Conservation (phyloP, 2,888 invertebrate species). For the Dione juno region DNA sequence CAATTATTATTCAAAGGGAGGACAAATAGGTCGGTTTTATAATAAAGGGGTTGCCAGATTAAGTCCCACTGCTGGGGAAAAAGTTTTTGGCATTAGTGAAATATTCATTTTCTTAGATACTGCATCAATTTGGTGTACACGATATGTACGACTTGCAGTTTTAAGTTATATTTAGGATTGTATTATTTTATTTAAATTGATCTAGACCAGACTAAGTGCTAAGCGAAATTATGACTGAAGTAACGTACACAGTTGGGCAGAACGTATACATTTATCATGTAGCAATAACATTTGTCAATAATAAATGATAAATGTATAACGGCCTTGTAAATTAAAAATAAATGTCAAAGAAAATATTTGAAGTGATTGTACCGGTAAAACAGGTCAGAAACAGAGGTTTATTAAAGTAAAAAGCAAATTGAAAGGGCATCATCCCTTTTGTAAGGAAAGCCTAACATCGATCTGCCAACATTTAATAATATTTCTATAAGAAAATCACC, state of each 20-base stretch:
- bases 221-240: not conserved
- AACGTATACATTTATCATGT: not conserved
- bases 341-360: constrained; percentile 1
- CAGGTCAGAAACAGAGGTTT: constrained; percentile 48
- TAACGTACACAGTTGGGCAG: no score
- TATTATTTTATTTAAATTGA: not conserved
- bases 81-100: constrained; percentile 1
- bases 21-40: constrained; percentile 30
- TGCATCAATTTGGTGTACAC: not conserved
- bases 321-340: not conserved
- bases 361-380: constrained; percentile 41
- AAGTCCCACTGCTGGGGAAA: constrained; percentile 20
- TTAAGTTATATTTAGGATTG: not conserved
- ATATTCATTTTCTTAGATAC: constrained; percentile 2
- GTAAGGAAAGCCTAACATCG: constrained; percentile 64
- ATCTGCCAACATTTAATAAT: constrained; percentile 71
- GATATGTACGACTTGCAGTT: not conserved
- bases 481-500: constrained; percentile 71
- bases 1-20: constrained; percentile 36
- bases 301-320: not conserved
- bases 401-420: constrained; percentile 61
- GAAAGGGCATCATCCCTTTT: constrained; percentile 58
- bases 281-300: not conserved
- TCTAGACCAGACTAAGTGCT: not conserved
- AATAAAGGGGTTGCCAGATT: constrained; percentile 20